Percentiles rank a stretch among this genome's conserved stretches.
Conservation (phyloP, 2,888 invertebrate genomes). For the Teinopalpus imperialis region DNA sequence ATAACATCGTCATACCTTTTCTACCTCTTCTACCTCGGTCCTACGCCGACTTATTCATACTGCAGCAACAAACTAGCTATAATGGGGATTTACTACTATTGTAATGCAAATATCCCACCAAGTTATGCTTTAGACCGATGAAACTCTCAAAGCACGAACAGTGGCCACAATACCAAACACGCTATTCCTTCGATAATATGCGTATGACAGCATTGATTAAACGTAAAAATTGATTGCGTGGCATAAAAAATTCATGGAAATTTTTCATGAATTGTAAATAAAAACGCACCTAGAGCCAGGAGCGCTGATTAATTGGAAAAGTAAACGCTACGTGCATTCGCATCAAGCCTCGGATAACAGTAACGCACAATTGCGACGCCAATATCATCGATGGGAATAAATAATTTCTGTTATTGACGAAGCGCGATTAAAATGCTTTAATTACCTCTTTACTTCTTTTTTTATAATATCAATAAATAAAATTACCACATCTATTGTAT, state of each 20-base stretch:
- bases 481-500: no score
- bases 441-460: no score
- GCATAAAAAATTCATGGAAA: constrained; percentile 12
- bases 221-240: constrained; percentile 21
- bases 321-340: constrained; percentile 16
- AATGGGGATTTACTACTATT: no score
- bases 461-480: no score
- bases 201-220: constrained; percentile 20
- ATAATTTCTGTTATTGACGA: constrained; percentile 1
- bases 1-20: no score
- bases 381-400: background rate
- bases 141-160: no score
- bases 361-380: background rate
- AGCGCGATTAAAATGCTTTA: background rate
- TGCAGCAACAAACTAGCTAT: no score
- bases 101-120: no score
- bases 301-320: constrained; percentile 23
- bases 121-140: no score
- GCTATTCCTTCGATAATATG: constrained; percentile 6
- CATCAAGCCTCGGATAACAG: constrained; percentile 14
- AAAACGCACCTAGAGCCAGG: constrained; percentile 16
- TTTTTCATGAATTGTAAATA: constrained; percentile 22
- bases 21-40: no score
- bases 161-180: no score
- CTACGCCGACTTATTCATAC: no score